Conservation (phyloP, 2,888 invertebrate species). For the Fragum fragum region DNA sequence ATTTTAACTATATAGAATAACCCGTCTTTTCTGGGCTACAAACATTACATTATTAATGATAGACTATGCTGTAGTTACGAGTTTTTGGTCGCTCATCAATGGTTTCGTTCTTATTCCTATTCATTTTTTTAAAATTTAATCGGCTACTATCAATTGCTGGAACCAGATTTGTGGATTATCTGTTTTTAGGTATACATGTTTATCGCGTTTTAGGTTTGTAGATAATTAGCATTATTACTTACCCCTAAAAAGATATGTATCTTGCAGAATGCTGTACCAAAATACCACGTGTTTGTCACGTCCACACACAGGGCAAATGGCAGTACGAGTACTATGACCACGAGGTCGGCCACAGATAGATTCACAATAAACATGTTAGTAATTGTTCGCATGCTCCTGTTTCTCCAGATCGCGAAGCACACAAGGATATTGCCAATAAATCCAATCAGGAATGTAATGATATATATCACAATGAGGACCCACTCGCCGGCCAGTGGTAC, state of each 20-base stretch:
- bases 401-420: slow-evolving; percentile 95
- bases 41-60: too few relatives aligned
- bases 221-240: too few relatives aligned
- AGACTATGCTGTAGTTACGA: too few relatives aligned
- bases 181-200: too few relatives aligned
- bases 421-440: slow-evolving; percentile 94
- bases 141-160: too few relatives aligned
- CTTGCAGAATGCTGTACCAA: slow-evolving; percentile 94
- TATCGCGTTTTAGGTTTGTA: too few relatives aligned
- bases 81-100: too few relatives aligned
- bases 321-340: slow-evolving; percentile 95
- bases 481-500: slow-evolving; percentile 88
- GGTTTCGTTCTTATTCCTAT: too few relatives aligned
- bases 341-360: slow-evolving; percentile 93
- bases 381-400: slow-evolving; percentile 96
- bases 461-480: slow-evolving; percentile 92
- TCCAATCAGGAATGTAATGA: slow-evolving; percentile 93
- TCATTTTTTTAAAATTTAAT: too few relatives aligned
- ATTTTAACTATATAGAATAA: too few relatives aligned
- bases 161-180: too few relatives aligned
- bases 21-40: too few relatives aligned
- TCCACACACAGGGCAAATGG: slow-evolving; percentile 96
- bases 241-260: slow-evolving; percentile 96
- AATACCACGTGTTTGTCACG: slow-evolving; percentile 97
- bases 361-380: slow-evolving; percentile 98